phyloP scores from a whole-genome alignment of 92 coral and sea anemone species.

The Zoanthus sociatus region DNA sequence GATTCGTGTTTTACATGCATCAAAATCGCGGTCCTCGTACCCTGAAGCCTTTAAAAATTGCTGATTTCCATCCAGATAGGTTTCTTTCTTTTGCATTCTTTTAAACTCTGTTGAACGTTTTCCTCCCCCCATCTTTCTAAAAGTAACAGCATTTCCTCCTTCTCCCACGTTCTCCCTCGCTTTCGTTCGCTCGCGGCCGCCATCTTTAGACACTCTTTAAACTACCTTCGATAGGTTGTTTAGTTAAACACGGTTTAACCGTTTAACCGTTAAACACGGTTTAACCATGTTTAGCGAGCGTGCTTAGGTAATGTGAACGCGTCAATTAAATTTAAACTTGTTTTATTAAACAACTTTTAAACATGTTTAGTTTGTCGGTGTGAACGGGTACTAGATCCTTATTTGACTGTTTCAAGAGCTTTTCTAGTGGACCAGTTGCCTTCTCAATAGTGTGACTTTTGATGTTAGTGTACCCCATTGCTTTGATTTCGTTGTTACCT shows the following conservation, averaged over 20 bases:
- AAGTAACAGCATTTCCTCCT: conserved; percentile 33
- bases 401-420: conserved; percentile 51
- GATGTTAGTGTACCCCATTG: conserved; percentile 60
- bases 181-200: conserved; percentile 28
- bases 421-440: conserved; percentile 62
- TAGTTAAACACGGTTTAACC: conserved; percentile 48
- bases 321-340: conserved; percentile 24
- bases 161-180: conserved; percentile 55
- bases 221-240: conserved; percentile 51
- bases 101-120: not conserved
- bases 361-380: conserved; percentile 56
- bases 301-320: conserved; percentile 48
- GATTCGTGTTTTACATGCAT: conserved; percentile 12
- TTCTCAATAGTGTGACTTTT: conserved; percentile 46
- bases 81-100: conserved; percentile 10
- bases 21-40: not conserved
- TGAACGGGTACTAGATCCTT: conserved; percentile 60
- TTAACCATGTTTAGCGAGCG: conserved; percentile 37
- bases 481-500: conserved; percentile 60
- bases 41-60: conserved; percentile 6
- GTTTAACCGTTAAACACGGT: conserved; percentile 41
- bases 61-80: conserved; percentile 23
- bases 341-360: conserved; percentile 51
- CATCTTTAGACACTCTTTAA: conserved; percentile 47
- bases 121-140: conserved; percentile 46